A percentile compares a stretch with the other conserved stretches of the same genome.
Evolutionary conservation across 2,113 vertebrate species (phyloP).

Genomic region (Corythaixoides concolor): DNA sequence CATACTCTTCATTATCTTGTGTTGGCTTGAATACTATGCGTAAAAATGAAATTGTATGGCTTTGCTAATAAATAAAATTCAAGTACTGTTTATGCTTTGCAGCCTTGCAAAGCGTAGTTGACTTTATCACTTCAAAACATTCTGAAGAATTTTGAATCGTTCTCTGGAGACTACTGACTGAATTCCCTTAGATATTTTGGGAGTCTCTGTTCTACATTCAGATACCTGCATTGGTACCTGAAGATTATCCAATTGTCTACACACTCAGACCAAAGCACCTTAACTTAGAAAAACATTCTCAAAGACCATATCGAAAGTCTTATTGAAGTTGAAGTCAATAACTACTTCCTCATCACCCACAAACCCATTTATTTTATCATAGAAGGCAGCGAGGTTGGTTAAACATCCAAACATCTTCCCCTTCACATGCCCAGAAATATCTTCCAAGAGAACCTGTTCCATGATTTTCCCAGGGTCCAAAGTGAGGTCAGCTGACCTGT

Average conservation of each 20-base stretch:
- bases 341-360: neutral
- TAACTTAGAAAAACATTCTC: neutral
- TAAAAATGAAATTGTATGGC: neutral
- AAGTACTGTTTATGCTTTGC: neutral
- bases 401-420: neutral
- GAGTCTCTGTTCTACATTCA: neutral
- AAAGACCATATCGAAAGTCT: neutral
- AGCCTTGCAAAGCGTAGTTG: neutral
- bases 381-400: neutral
- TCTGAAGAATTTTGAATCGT: neutral
- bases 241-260: neutral
- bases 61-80: neutral
- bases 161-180: neutral
- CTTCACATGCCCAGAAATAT: neutral
- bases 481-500: fast-evolving
- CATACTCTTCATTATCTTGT: neutral
- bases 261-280: neutral
- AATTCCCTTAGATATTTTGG: neutral
- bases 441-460: neutral
- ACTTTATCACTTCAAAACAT: neutral
- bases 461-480: neutral
- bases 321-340: neutral
- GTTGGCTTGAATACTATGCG: neutral
- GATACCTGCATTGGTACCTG: neutral
- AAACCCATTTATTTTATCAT: neutral